Percentiles rank a stretch among this genome's conserved stretches.
Evolutionary conservation across 2,888 invertebrate genomes (phyloP).

Genomic region (Cerastoderma edule): DNA sequence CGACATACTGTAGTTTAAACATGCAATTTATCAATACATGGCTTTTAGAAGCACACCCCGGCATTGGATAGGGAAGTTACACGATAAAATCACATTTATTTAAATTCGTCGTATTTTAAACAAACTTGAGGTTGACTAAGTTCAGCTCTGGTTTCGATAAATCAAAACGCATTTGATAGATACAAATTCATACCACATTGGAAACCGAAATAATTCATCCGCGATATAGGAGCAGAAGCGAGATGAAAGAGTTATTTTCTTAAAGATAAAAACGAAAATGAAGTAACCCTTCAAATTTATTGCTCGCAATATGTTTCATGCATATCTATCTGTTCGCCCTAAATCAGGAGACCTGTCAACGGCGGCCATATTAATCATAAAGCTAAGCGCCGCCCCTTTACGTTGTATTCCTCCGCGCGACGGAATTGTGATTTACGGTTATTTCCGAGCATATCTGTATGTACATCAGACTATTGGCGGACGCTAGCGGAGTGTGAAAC

Average conservation of each 20-base stretch:
- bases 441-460: slow-evolving; percentile 53
- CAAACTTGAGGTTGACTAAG: slow-evolving; percentile 9
- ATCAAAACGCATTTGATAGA: slow-evolving; percentile 41
- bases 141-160: slow-evolving; percentile 29
- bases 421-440: slow-evolving; percentile 51
- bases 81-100: slow-evolving; percentile 22
- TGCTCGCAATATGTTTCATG: slow-evolving; percentile 53
- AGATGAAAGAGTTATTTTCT: slow-evolving; percentile 58
- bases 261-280: slow-evolving; percentile 63
- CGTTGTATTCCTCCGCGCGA: slow-evolving; percentile 55
- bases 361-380: slow-evolving; percentile 52
- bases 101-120: slow-evolving; percentile 21
- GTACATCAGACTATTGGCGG: slow-evolving; percentile 41
- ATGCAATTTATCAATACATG: slow-evolving; percentile 2
- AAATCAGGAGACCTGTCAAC: slow-evolving; percentile 59
- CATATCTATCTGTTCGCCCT: slow-evolving; percentile 59
- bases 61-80: neutral
- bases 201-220: slow-evolving; percentile 50
- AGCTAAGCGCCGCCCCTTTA: slow-evolving; percentile 47
- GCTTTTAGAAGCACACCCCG: slow-evolving; percentile 4
- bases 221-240: slow-evolving; percentile 48
- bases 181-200: slow-evolving; percentile 64
- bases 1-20: no score
- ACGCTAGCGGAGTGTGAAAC: slow-evolving; percentile 40
- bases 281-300: slow-evolving; percentile 64